phyloP scores from a whole-genome alignment of 2,888 invertebrate species.

The Drosophila helvetica region DNA sequence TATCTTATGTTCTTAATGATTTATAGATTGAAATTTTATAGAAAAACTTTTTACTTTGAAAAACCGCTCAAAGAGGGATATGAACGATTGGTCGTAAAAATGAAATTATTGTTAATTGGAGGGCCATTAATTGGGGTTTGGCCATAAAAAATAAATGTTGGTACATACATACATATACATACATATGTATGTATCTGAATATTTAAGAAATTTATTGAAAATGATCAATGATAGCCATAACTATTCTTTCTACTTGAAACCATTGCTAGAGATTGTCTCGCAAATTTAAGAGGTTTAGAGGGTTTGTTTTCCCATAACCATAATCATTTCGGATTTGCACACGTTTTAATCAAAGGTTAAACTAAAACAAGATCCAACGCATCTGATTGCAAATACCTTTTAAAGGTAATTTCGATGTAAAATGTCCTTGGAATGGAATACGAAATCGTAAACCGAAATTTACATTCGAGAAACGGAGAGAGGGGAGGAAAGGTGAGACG shows the following conservation, averaged over 20 bases:
- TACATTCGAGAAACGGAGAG: conserved; percentile 23
- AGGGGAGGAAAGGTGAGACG: conserved; percentile 8
- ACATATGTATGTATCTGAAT: background rate
- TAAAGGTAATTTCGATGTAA: background rate
- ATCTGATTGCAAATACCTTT: background rate
- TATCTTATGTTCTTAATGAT: background rate
- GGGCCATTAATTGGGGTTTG: background rate
- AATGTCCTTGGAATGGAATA: background rate
- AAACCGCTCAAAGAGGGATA: background rate
- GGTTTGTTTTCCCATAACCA: background rate
- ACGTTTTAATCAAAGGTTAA: background rate
- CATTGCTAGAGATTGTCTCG: no score
- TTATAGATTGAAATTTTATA: background rate
- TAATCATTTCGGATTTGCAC: background rate
- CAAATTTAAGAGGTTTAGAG: background rate
- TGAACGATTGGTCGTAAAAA: background rate
- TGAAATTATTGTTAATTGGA: background rate
- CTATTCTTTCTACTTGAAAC: no score
- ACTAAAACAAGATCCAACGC: background rate
- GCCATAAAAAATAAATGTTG: no score
- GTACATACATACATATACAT: no score
- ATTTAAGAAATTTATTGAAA: background rate
- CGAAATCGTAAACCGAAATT: conserved; percentile 5
- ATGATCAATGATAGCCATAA: background rate
- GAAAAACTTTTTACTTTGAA: background rate